Evolutionary conservation across 37 sponge, comb jelly and placozoan species (phyloP).

Genomic region (Theonella swinhoei): DNA sequence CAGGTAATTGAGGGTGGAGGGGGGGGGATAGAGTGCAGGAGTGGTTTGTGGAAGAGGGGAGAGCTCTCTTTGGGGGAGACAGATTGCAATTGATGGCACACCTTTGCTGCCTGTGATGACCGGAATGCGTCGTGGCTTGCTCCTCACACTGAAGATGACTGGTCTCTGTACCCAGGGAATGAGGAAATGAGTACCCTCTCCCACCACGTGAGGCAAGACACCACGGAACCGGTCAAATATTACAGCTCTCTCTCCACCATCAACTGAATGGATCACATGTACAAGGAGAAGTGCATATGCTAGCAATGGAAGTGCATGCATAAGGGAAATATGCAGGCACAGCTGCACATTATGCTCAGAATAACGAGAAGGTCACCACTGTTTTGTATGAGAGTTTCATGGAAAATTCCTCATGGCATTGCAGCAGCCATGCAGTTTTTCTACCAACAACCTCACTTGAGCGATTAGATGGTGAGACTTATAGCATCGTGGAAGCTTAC

Average conservation of each 20-base stretch:
- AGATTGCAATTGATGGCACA: no score
- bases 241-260: slow-evolving; percentile 94
- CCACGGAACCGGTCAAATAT: slow-evolving; percentile 92
- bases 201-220: slow-evolving; percentile 73
- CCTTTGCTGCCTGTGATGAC: slow-evolving; percentile 95
- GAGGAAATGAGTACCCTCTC: slow-evolving; percentile 96
- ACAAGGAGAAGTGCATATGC: no score
- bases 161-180: slow-evolving; percentile 92
- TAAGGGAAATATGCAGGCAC: neutral
- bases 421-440: neutral
- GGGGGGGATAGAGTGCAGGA: neutral
- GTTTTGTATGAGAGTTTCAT: neutral
- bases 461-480: no score
- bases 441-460: neutral
- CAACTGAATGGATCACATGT: slow-evolving; percentile 80
- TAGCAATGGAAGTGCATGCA: no score
- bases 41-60: neutral
- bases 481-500: no score
- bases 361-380: neutral
- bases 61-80: no score
- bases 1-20: neutral
- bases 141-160: slow-evolving; percentile 85
- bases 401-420: neutral
- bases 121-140: slow-evolving; percentile 89
- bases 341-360: neutral